Evolutionary conservation across 2,113 vertebrate genomes (phyloP), one percentile per base, ranked within the genome.

Genomic region (Ancistrus triradiatus): DNA sequence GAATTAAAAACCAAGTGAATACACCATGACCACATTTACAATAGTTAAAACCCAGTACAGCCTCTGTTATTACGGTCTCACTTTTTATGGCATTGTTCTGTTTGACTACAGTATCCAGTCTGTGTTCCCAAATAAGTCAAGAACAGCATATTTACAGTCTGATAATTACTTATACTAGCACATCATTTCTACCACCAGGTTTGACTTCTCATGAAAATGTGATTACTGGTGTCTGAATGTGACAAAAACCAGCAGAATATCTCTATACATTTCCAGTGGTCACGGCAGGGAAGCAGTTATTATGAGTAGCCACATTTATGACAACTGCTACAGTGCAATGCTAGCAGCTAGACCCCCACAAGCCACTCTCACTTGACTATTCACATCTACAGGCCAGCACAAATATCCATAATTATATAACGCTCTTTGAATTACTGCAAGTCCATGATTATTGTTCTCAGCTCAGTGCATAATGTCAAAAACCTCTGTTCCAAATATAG

Each of bases 391-490:
- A 63, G 70, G 67, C 11, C 38, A 14, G 78, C 44, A 70, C 74
- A 65, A 66, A 84, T 66, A 70, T 69, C 50, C 66, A 59, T 73
- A 79, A 80, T 76, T 68, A 63, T 77, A 81, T 77, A 76, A 66
- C 76, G 74, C 62, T 33, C 78, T 74, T 83, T 76, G 77, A 81
- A 77, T 84, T 77, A 80, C 46, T 52, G 63, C 52, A 21, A 63
- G 71, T 75, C 59, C 65, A 74, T 55, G 71, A 31, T 63, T 62
- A 73, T 49, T 68, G 75, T 69, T 70, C 69, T 47, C 59, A 46
- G 62, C 75, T 65, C 76, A 68, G 63, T 37, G 35, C 71, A 83
- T 78, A 83, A 66, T 17, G 27, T 58, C 68, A 72, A 77, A 69
- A 68, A 59, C 63, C 28, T 38, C 8, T 33, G 25, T 22, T 28